phyloP scores from a whole-genome alignment of 2,797 vertebrate species.

The Picus viridis region DNA sequence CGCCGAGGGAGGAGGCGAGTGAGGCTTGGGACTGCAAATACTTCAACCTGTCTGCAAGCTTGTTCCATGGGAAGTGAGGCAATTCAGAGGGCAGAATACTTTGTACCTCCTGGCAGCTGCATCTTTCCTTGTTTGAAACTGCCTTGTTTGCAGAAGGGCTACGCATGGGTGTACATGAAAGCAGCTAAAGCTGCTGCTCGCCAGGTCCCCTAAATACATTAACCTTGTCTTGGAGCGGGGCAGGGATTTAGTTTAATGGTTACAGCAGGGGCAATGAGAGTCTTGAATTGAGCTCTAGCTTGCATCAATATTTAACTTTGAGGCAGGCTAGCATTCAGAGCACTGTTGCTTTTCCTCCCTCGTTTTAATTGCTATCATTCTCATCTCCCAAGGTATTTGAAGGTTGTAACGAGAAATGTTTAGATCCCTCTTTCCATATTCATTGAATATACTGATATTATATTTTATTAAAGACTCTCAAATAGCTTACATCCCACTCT shows the following conservation, averaged over 20 bases:
- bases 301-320: slow-evolving; percentile 61
- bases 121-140: slow-evolving; percentile 41
- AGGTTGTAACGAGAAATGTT: neutral
- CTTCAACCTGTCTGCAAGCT: neutral
- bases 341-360: neutral
- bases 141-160: slow-evolving; percentile 55
- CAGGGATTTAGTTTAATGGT: slow-evolving; percentile 38
- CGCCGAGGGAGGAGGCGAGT: neutral
- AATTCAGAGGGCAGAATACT: slow-evolving; percentile 31
- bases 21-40: slow-evolving; percentile 21
- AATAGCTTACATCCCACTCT: slow-evolving; percentile 54
- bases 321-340: slow-evolving; percentile 11
- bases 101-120: slow-evolving; percentile 56
- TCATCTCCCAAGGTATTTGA: slow-evolving; percentile 4
- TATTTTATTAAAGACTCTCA: slow-evolving; percentile 65
- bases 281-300: neutral
- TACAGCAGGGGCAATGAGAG: slow-evolving; percentile 12
- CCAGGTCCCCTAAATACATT: slow-evolving; percentile 29
- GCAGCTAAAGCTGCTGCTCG: neutral
- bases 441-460: slow-evolving; percentile 58
- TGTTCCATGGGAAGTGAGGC: slow-evolving; percentile 36
- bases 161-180: slow-evolving; percentile 59
- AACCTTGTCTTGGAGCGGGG: slow-evolving; percentile 42
- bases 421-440: slow-evolving; percentile 47
- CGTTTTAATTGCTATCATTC: slow-evolving; percentile 36